phyloP scores from a whole-genome alignment of 2,888 invertebrate species.

The Acrocyrtus sp. region DNA sequence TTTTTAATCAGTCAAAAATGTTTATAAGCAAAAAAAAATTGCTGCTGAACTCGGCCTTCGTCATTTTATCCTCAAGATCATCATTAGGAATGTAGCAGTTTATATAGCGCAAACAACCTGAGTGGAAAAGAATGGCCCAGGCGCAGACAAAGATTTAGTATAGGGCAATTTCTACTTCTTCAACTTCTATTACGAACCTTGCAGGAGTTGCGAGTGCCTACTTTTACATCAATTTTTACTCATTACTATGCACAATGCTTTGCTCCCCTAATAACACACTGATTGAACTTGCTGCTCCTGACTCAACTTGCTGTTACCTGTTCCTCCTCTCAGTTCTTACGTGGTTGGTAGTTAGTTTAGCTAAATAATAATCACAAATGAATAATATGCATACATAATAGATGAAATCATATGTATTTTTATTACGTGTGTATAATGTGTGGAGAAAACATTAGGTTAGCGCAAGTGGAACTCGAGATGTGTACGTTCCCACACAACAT shows the following conservation, averaged over 20 bases:
- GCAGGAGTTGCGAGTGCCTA: not conserved
- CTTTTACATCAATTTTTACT: not conserved
- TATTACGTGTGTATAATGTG: not conserved
- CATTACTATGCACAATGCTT: not conserved
- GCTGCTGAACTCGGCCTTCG: not conserved
- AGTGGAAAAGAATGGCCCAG: too few relatives aligned
- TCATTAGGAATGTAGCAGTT: too few relatives aligned
- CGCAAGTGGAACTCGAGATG: not conserved
- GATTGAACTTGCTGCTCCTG: not conserved
- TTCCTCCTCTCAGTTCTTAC: not conserved
- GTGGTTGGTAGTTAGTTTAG: too few relatives aligned
- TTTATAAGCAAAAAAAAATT: not conserved
- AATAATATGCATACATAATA: not conserved
- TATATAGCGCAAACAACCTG: not conserved
- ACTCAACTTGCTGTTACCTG: not conserved
- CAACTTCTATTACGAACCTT: too few relatives aligned
- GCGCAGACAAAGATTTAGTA: too few relatives aligned
- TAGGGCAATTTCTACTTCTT: too few relatives aligned
- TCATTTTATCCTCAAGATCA: conserved; percentile 2
- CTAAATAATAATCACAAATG: too few relatives aligned
- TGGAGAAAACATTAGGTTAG: not conserved
- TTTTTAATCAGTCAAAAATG: conserved; percentile 5
- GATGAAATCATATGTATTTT: not conserved
- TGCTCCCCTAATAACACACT: conserved; percentile 2
- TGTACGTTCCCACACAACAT: not conserved